A percentile compares a stretch with the other conserved stretches of the same genome.
Conservation (phyloP, 2,113 vertebrate species). For the Erinaceus europaeus region DNA sequence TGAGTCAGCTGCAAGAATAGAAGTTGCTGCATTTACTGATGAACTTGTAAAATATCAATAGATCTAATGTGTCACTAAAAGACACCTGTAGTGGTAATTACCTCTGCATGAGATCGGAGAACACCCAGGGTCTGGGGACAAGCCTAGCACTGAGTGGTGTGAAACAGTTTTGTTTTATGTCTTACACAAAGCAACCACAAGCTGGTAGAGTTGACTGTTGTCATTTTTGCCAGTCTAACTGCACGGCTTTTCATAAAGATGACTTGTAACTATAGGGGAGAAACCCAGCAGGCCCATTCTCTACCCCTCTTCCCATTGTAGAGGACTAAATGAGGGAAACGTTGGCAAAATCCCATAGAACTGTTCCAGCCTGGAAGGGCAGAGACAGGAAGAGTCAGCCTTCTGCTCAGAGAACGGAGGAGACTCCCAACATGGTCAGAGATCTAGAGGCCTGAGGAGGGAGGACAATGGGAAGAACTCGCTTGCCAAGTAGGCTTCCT, state of each 20-base stretch:
- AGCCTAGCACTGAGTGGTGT: not conserved
- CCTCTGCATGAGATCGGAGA: not conserved
- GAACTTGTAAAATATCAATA: not conserved
- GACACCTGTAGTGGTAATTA: not conserved
- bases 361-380: not conserved
- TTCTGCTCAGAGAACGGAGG: not conserved
- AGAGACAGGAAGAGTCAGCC: not conserved
- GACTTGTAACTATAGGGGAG: too few species aligned
- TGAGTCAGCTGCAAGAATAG: not conserved
- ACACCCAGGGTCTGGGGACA: not conserved
- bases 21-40: not conserved
- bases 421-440: rapidly evolving
- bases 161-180: not conserved
- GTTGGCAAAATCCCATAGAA: not conserved
- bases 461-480: not conserved
- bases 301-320: not conserved
- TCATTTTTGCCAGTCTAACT: not conserved
- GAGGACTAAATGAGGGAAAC: not conserved
- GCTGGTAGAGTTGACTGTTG: not conserved
- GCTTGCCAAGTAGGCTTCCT: not conserved
- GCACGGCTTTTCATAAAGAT: not conserved
- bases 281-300: not conserved
- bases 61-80: not conserved
- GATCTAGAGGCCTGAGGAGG: not conserved
- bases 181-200: not conserved